phyloP scores from a whole-genome alignment of 37 sponge, comb jelly and placozoan species.

The Ephydatia muelleri region DNA sequence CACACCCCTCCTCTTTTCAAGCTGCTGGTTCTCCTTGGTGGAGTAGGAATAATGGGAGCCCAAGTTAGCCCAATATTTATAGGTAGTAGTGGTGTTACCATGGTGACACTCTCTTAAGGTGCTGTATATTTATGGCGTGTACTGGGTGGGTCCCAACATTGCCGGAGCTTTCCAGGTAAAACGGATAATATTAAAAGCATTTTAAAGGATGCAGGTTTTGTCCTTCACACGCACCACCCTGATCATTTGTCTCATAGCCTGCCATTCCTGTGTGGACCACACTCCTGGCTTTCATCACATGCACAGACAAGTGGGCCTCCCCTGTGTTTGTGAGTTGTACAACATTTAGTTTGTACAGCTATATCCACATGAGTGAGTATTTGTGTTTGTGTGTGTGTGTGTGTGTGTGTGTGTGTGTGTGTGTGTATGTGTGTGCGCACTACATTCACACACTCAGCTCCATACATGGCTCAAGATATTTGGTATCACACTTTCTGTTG shows the following conservation, averaged over 20 bases:
- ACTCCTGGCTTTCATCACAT: conserved; percentile 15
- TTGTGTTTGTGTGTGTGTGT: neutral
- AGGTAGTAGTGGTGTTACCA: too few relatives aligned
- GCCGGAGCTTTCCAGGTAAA: conserved; percentile 72
- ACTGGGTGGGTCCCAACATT: conserved; percentile 63
- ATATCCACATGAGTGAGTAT: neutral
- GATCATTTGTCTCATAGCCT: conserved; percentile 20
- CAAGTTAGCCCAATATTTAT: too few relatives aligned
- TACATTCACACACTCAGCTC: conserved; percentile 14
- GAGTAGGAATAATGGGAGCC: too few relatives aligned
- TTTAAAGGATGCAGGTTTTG: too few relatives aligned
- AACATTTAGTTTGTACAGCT: neutral
- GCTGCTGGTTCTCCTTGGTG: too few relatives aligned
- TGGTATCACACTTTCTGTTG: conserved; percentile 63
- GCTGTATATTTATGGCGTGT: conserved; percentile 76
- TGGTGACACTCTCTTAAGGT: conserved; percentile 38
- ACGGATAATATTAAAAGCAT: too few relatives aligned
- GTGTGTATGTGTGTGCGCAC: conserved; percentile 1
- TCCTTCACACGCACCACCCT: too few relatives aligned
- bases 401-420: conserved; percentile 4
- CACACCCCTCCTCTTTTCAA: too few relatives aligned
- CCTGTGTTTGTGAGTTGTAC: neutral
- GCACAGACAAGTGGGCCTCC: conserved; percentile 27
- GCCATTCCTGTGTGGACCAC: conserved; percentile 34
- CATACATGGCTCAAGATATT: conserved; percentile 55